Percentiles rank a stretch among this genome's conserved stretches.
Conservation (phyloP, 64 coral and sea anemone species). For the Pachyseris speciosa region DNA sequence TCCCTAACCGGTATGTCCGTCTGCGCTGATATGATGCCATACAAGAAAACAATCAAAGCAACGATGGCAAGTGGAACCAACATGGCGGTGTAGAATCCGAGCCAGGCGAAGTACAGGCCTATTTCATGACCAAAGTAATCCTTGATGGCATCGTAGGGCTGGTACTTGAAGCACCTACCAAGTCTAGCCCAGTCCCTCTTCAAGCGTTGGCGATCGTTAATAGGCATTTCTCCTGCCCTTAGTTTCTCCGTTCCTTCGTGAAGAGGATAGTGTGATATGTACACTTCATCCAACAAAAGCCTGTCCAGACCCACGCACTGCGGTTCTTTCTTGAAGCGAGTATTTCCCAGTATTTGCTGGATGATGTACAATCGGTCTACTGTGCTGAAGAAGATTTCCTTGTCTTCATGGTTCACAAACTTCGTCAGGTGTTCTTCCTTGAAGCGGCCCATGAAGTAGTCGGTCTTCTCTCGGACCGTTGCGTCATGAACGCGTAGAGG, state of each 20-base stretch:
- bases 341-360: constrained; percentile 57
- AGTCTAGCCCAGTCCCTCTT: constrained; percentile 60
- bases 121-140: constrained; percentile 73
- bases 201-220: constrained; percentile 70
- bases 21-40: constrained; percentile 32
- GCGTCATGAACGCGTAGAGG: constrained; percentile 10
- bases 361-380: constrained; percentile 67
- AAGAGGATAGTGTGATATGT: constrained; percentile 56
- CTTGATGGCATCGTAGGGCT: constrained; percentile 71
- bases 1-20: constrained; percentile 51
- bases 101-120: constrained; percentile 73
- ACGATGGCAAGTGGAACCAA: constrained; percentile 64
- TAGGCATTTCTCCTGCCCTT: constrained; percentile 5
- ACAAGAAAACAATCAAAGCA: constrained; percentile 54
- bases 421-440: constrained; percentile 5
- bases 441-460: constrained; percentile 64
- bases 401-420: constrained; percentile 61
- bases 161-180: constrained; percentile 71
- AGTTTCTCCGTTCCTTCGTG: constrained; percentile 49
- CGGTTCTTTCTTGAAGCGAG: constrained; percentile 45
- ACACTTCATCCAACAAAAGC: constrained; percentile 48
- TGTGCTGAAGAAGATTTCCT: constrained; percentile 53
- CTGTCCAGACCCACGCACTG: constrained; percentile 66
- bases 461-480: constrained; percentile 38
- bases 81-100: constrained; percentile 74